Evolutionary conservation across 2,888 invertebrate genomes (phyloP), one percentile per base, ranked within the genome.

Genomic region (Proisotoma minuta): DNA sequence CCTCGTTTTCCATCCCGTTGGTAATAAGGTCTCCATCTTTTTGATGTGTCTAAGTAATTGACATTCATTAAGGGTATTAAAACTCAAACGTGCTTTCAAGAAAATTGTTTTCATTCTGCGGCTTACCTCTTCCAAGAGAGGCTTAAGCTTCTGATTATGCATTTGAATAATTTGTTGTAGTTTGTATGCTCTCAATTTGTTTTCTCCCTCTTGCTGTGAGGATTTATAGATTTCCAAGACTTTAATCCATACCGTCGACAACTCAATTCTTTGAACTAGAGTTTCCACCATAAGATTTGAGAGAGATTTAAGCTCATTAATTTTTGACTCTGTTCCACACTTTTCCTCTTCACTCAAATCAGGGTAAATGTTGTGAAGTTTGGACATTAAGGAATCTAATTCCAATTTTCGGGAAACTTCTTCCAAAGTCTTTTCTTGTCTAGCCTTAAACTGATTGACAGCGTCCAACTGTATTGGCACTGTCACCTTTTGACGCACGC

Each of bases 21-120:
- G 66, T 66, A 56, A 57, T 56, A 27, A 69, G 65, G 62, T 69
- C 64, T 43, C 64, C 66, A 61, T 69, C 69, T 53, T 62, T 56
- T 48, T 57, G 57, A 54, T 64, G 66, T 58, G 64, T 60, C 69
- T 69, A 54, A 52, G 53, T 39, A 49, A 23, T n/a, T n/a, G n/a
- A n/a, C n/a, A n/a, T n/a, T n/a, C n/a, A n/a, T n/a, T n/a, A n/a
- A n/a, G n/a, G n/a, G n/a, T n/a, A n/a, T n/a, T n/a, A n/a, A n/a
- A n/a, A n/a, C n/a, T n/a, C n/a, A n/a, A 47, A 15, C n/a, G n/a
- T n/a, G n/a, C n/a, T n/a, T n/a, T 47, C 47, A 47, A 20, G 8
- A 47, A 47, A 47, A 47, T 15, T 10, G 15, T 34, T 10, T 34
- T 34, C 10, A 10, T 34, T 15, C 10, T 34, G 15, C 10, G 39